phyloP scores from a whole-genome alignment of 2,888 invertebrate genomes.

The Ichneumoninae sp. region DNA sequence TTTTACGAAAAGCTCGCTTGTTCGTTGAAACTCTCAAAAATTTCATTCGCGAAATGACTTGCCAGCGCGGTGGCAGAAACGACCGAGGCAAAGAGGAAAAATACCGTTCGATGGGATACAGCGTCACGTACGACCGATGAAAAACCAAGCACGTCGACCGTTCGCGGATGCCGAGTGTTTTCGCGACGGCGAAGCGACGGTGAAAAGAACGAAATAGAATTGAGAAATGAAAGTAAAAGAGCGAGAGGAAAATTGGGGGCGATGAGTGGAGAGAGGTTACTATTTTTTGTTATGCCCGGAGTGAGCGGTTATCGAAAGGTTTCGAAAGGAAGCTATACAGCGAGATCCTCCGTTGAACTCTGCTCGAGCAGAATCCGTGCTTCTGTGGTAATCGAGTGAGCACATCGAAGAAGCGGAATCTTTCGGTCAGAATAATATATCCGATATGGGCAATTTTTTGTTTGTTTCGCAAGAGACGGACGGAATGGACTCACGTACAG shows the following conservation, averaged over 20 bases:
- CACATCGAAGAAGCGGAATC: slow-evolving; percentile 43
- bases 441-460: slow-evolving; percentile 57
- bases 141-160: slow-evolving; percentile 69
- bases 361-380: background rate
- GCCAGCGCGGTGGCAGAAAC: slow-evolving; percentile 4
- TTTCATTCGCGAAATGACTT: slow-evolving; percentile 28
- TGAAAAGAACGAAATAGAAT: slow-evolving; percentile 63
- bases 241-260: slow-evolving; percentile 52
- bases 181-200: slow-evolving; percentile 59
- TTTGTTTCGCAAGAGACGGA: slow-evolving; percentile 36
- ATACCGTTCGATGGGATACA: slow-evolving; percentile 47
- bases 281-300: slow-evolving; percentile 50
- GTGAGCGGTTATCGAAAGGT: slow-evolving; percentile 49
- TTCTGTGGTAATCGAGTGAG: slow-evolving; percentile 47
- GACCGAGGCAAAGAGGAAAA: background rate
- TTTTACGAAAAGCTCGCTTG: background rate
- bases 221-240: slow-evolving; percentile 56
- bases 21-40: slow-evolving; percentile 29
- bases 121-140: slow-evolving; percentile 70
- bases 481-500: background rate
- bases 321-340: slow-evolving; percentile 40
- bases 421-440: slow-evolving; percentile 62
- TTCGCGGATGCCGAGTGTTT: slow-evolving; percentile 59
- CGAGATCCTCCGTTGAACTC: slow-evolving; percentile 29
- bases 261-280: slow-evolving; percentile 52